These are phyloP conservation scores for Brachypodius melanocephalos DNA, from an alignment of 2,113 vertebrate genomes.

Conservation along the genomic window DNA sequence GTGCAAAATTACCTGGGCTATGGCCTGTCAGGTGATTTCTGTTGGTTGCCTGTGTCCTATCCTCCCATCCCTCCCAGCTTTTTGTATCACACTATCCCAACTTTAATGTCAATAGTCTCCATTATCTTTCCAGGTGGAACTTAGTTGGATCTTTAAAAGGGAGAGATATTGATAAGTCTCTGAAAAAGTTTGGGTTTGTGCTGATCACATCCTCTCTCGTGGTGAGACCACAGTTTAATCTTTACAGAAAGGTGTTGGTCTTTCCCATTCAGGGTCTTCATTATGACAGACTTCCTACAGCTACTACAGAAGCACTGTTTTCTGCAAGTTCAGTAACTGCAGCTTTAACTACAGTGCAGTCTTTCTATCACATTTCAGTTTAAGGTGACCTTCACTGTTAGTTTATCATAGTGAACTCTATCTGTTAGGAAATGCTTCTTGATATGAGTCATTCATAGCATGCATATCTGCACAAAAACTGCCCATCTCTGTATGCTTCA, in stretches of 20 bases:
- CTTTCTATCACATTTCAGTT: neutral
- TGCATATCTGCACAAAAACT: neutral
- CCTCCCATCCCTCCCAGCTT: rapidly evolving
- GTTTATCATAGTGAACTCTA: neutral
- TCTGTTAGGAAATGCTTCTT: neutral
- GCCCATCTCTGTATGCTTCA: neutral
- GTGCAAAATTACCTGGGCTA: neutral
- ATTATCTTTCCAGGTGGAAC: neutral
- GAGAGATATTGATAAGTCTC: neutral
- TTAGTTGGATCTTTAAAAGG: neutral
- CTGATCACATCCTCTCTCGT: neutral
- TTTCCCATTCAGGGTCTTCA: neutral
- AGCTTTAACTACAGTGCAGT: neutral
- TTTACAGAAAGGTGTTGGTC: neutral
- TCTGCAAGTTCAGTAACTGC: neutral
- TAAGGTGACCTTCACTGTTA: neutral
- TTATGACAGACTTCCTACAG: neutral
- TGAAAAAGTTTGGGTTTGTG: neutral
- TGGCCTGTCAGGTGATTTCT: neutral
- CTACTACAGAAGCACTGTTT: neutral
- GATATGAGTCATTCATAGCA: neutral
- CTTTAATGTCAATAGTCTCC: neutral
- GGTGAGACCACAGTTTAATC: neutral
- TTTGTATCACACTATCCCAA: neutral
- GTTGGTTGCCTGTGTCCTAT: neutral